phyloP scores from a whole-genome alignment of 2,797 vertebrate species.

The Alectoris magna region DNA sequence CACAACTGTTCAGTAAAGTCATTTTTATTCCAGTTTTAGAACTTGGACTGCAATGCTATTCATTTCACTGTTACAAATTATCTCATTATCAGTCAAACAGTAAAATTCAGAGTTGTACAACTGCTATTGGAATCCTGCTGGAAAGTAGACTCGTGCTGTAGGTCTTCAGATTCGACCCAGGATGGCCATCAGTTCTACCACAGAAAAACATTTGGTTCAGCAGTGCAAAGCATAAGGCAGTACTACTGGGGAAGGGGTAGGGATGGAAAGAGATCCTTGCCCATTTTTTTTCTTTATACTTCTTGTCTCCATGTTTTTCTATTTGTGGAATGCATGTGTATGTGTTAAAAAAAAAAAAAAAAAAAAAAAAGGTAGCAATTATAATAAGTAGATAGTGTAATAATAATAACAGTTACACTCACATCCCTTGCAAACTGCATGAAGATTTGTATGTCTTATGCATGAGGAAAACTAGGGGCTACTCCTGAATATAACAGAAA shows the following conservation, averaged over 20 bases:
- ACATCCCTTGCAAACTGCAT: background rate
- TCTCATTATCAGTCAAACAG: background rate
- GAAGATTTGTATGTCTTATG: background rate
- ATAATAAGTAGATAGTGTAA: background rate
- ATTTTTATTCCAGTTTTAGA: background rate
- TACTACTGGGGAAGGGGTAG: background rate
- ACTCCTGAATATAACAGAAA: background rate
- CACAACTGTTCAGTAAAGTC: background rate
- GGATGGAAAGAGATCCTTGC: accelerated
- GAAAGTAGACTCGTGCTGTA: background rate
- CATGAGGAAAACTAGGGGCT: background rate
- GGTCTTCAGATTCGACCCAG: background rate
- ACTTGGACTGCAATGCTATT: background rate
- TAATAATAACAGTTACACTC: background rate
- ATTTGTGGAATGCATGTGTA: background rate
- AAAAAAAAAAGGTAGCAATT: background rate
- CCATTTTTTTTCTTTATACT: background rate
- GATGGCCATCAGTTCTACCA: background rate
- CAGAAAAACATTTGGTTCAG: background rate
- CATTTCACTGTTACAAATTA: background rate
- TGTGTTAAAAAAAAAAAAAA: background rate
- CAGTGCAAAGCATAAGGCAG: background rate
- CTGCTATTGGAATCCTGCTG: background rate
- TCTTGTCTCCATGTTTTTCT: background rate
- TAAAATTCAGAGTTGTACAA: background rate